Percentiles rank a stretch among this genome's conserved stretches.
Evolutionary conservation across 2,797 vertebrate genomes (phyloP).

Genomic region (Masticophis lateralis): DNA sequence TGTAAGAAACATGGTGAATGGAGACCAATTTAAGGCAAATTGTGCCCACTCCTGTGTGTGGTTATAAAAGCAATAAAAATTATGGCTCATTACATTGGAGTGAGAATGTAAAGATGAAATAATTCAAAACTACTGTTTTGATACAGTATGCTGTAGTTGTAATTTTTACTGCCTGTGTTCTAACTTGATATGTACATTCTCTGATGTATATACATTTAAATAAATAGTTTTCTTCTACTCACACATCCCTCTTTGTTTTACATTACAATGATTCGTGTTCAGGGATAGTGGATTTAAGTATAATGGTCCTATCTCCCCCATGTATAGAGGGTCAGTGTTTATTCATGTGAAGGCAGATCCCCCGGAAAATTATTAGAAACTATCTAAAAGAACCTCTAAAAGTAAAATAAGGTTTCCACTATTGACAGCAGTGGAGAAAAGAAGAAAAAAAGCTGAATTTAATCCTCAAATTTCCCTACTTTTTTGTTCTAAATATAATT

Average conservation of each 20-base stretch:
- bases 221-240: not conserved
- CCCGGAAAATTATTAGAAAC: not conserved
- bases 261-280: not conserved
- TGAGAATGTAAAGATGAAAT: conserved; percentile 59
- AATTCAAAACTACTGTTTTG: not conserved
- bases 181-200: not conserved
- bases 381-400: not conserved
- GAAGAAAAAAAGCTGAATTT: too few species aligned
- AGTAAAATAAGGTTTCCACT: not conserved
- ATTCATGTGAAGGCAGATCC: not conserved
- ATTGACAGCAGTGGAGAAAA: not conserved
- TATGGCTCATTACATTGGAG: conserved; percentile 46
- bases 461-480: too few species aligned
- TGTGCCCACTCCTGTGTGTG: conserved; percentile 28
- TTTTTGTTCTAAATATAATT: not conserved
- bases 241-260: not conserved
- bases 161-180: not conserved
- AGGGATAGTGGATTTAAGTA: too few species aligned
- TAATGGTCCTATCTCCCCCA: too few species aligned
- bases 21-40: conserved; percentile 51
- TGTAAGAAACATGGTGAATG: conserved; percentile 15
- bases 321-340: not conserved
- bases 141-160: not conserved
- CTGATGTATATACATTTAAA: not conserved
- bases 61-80: conserved; percentile 68